Evolutionary conservation across 2,797 vertebrate species (phyloP).

Genomic region (Salarias fasciatus): DNA sequence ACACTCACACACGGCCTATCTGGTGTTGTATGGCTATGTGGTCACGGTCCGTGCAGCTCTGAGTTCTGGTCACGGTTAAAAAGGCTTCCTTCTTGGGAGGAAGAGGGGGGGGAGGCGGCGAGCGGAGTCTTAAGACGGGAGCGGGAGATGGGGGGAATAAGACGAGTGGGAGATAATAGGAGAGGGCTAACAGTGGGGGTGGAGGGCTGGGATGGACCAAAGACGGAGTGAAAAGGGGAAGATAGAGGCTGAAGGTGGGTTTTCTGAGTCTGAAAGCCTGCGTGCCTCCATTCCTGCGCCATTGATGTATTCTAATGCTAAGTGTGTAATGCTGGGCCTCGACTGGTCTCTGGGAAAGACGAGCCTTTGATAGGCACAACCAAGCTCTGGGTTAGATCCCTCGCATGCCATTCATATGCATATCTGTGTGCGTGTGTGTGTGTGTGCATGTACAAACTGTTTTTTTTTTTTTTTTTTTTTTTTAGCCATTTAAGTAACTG

Average conservation of each 20-base stretch:
- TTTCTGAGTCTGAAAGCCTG: conserved; percentile 70
- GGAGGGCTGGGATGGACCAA: conserved; percentile 58
- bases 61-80: conserved; percentile 77
- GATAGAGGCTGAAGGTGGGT: conserved; percentile 74
- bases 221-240: conserved; percentile 67
- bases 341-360: conserved; percentile 68
- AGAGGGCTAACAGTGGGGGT: conserved; percentile 62
- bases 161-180: conserved; percentile 69
- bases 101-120: too few relatives aligned
- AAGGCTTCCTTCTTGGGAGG: conserved; percentile 69
- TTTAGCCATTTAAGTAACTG: conserved; percentile 57
- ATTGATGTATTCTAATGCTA: conserved; percentile 83
- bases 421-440: conserved; percentile 54
- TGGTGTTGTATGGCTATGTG: conserved; percentile 63
- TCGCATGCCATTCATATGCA: conserved; percentile 76
- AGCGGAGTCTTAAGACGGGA: conserved; percentile 62
- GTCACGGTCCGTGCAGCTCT: conserved; percentile 70
- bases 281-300: conserved; percentile 64
- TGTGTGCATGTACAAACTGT: conserved; percentile 32
- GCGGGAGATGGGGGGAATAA: conserved; percentile 37
- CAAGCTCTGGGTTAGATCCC: conserved; percentile 65
- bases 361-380: conserved; percentile 71
- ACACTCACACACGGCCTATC: conserved; percentile 44
- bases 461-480: conserved; percentile 29
- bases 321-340: conserved; percentile 73